Evolutionary conservation across 2,888 invertebrate genomes (phyloP).

Genomic region (Protonemura montana): DNA sequence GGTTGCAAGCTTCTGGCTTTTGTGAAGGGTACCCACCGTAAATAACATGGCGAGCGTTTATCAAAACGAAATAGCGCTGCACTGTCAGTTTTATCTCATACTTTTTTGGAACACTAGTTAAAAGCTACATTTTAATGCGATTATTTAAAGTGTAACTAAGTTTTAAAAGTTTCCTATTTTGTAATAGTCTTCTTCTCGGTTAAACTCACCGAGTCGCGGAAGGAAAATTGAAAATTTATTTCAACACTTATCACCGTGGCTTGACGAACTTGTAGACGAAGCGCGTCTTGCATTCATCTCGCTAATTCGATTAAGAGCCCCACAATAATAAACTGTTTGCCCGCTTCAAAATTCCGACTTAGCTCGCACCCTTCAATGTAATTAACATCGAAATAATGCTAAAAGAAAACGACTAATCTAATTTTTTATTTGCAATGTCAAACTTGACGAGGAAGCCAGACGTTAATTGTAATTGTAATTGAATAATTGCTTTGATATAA

Average conservation of each 20-base stretch:
- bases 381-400: neutral
- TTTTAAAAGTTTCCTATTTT: constrained; percentile 15
- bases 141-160: constrained; percentile 1
- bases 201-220: neutral
- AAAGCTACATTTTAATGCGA: constrained; percentile 9
- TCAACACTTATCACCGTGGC: neutral
- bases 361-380: neutral
- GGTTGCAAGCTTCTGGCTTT: neutral
- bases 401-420: constrained; percentile 4
- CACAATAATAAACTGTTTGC: constrained; percentile 7
- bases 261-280: neutral
- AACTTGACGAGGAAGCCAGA: neutral
- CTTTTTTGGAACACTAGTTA: neutral
- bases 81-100: constrained; percentile 9
- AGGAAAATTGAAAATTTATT: constrained; percentile 4
- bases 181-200: neutral
- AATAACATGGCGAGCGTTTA: constrained; percentile 34
- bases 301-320: neutral
- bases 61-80: constrained; percentile 10
- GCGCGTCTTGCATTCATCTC: neutral
- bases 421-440: neutral
- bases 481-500: neutral
- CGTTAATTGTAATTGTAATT: neutral
- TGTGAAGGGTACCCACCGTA: constrained; percentile 24
- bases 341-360: neutral